Conservation (phyloP, 2,113 vertebrate genomes). For the Myotis lucifugus region DNA sequence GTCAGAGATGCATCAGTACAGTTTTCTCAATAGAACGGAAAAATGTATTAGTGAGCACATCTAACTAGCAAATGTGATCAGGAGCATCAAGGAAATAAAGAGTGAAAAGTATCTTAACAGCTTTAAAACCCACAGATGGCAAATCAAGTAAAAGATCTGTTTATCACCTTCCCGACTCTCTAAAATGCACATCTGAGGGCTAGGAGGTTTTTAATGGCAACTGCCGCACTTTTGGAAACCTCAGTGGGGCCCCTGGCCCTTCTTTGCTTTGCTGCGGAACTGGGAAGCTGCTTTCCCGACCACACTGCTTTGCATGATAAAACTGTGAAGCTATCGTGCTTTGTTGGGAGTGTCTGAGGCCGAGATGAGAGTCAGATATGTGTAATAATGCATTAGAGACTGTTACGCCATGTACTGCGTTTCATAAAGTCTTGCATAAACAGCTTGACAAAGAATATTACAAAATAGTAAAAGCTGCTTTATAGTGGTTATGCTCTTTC, state of each 20-base stretch:
- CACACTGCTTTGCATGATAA: background rate
- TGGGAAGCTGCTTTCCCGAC: conserved; percentile 40
- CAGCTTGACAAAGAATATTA: background rate
- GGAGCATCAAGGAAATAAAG: conserved; percentile 58
- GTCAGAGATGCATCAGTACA: background rate
- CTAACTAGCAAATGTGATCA: conserved; percentile 58
- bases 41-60: background rate
- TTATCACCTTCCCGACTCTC: conserved; percentile 44
- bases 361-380: background rate
- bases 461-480: conserved; percentile 28
- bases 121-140: conserved; percentile 74
- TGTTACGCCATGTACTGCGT: background rate
- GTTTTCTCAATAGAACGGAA: conserved; percentile 33
- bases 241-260: background rate
- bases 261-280: background rate
- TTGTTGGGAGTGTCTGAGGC: background rate
- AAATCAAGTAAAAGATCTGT: conserved; percentile 69
- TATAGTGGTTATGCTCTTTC: background rate
- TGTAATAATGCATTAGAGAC: background rate
- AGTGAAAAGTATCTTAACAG: conserved; percentile 57
- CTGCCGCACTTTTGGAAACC: conserved; percentile 47
- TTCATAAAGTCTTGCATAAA: conserved; percentile 27
- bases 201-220: conserved; percentile 57
- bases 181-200: conserved; percentile 23
- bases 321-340: background rate